Conservation (phyloP, 2,888 invertebrate species). For the Ernsta delagoae region DNA sequence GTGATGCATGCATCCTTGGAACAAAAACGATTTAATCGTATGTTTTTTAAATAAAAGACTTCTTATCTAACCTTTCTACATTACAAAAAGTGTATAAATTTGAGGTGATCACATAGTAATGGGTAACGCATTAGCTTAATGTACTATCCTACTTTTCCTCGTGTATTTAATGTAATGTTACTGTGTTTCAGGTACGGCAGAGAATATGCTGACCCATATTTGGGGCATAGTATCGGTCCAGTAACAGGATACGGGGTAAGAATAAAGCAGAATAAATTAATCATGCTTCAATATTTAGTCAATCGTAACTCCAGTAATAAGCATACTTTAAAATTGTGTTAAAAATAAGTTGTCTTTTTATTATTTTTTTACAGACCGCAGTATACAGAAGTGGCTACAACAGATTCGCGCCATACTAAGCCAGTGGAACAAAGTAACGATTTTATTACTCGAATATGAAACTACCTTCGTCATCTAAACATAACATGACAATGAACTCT, state of each 20-base stretch:
- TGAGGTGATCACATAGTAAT: no score
- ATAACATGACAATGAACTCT: constrained; percentile 84
- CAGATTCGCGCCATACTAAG: constrained; percentile 96
- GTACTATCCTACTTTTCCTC: no score
- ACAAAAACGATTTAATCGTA: no score
- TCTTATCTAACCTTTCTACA: no score
- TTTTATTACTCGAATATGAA: constrained; percentile 78
- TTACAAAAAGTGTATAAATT: no score
- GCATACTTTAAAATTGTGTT: no score
- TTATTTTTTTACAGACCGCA: constrained; percentile 90
- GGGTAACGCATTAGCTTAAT: no score
- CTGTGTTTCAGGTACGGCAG: constrained; percentile 91
- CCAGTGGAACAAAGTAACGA: constrained; percentile 72
- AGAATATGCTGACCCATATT: constrained; percentile 96
- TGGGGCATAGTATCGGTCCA: constrained; percentile 98
- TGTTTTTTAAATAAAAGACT: no score
- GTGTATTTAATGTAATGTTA: background rate
- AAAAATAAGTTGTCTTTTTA: constrained; percentile 26
- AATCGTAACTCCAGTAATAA: background rate
- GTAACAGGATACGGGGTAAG: constrained; percentile 98
- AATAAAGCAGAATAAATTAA: constrained; percentile 37
- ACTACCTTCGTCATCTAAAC: constrained; percentile 72
- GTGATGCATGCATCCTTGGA: no score
- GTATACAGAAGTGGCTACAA: constrained; percentile 97
- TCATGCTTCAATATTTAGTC: background rate